phyloP scores from a whole-genome alignment of 1,140 invertebrate species.

The Orussus abietinus region DNA sequence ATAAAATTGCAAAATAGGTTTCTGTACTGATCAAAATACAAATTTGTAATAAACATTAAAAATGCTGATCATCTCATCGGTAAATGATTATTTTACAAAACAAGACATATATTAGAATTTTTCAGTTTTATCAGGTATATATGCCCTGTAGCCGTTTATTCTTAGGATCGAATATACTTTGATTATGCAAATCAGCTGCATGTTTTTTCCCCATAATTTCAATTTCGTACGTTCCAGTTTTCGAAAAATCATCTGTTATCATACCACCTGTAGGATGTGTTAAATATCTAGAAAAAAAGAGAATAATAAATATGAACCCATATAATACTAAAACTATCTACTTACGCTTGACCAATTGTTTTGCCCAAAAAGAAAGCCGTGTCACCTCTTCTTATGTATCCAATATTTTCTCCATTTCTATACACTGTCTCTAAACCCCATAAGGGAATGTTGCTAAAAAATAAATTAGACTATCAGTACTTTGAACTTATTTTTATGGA shows the following conservation, averaged over 20 bases:
- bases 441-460: conserved; percentile 61
- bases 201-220: conserved; percentile 73
- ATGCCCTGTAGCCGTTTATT: conserved; percentile 56
- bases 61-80: conserved; percentile 1
- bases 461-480: conserved; percentile 17
- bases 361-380: conserved; percentile 71
- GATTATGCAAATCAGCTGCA: conserved; percentile 65
- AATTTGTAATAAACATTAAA: background rate
- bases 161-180: conserved; percentile 77
- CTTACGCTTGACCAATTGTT: conserved; percentile 66
- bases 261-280: conserved; percentile 54
- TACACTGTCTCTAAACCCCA: conserved; percentile 82
- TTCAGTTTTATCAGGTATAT: conserved; percentile 20
- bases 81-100: too few relatives aligned
- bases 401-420: conserved; percentile 71
- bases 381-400: conserved; percentile 76
- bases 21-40: background rate
- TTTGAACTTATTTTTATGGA: conserved; percentile 5
- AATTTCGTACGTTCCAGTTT: conserved; percentile 71
- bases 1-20: conserved; percentile 8
- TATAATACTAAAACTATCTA: conserved; percentile 18
- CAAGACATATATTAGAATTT: too few relatives aligned
- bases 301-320: conserved; percentile 8
- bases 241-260: conserved; percentile 66
- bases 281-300: conserved; percentile 49